phyloP scores from a whole-genome alignment of 2,888 invertebrate genomes.

The Drosophila hamatofila region DNA sequence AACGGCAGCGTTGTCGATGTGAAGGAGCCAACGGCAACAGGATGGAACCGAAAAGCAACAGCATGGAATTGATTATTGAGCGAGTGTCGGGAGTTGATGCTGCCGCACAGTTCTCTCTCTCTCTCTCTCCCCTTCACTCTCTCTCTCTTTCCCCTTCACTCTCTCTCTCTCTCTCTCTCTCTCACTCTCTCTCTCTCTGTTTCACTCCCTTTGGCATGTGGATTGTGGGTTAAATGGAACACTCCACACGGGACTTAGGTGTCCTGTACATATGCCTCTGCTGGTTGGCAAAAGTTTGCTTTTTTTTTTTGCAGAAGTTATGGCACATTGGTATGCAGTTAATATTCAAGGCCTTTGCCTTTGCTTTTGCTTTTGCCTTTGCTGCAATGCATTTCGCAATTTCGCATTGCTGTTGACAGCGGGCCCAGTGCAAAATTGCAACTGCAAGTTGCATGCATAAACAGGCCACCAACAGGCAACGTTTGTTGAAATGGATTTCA shows the following conservation, averaged over 20 bases:
- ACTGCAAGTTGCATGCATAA: conserved; percentile 63
- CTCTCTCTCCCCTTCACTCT: background rate
- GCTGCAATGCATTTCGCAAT: conserved; percentile 40
- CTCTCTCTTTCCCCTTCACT: background rate
- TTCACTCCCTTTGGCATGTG: background rate
- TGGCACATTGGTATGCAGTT: conserved; percentile 63
- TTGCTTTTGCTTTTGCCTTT: conserved; percentile 14
- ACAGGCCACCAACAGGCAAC: conserved; percentile 40
- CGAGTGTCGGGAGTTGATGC: conserved; percentile 31
- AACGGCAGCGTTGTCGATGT: conserved; percentile 18
- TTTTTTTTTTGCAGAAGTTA: conserved; percentile 41
- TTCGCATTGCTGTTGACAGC: conserved; percentile 33
- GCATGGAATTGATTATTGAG: conserved; percentile 71
- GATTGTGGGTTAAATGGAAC: conserved; percentile 15
- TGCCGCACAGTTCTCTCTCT: background rate
- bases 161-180: background rate
- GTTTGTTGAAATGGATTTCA: conserved; percentile 13
- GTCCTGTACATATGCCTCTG: conserved; percentile 8
- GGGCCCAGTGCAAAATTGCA: conserved; percentile 42
- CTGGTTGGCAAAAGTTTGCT: background rate
- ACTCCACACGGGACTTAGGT: conserved; percentile 41
- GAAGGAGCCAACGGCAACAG: conserved; percentile 52
- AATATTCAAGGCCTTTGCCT: conserved; percentile 60
- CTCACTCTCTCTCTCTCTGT: background rate
- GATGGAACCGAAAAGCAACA: conserved; percentile 64